Base-by-base conservation (phyloP, 2,888 invertebrate genomes). In the Drosophila peninsularis region DNA sequence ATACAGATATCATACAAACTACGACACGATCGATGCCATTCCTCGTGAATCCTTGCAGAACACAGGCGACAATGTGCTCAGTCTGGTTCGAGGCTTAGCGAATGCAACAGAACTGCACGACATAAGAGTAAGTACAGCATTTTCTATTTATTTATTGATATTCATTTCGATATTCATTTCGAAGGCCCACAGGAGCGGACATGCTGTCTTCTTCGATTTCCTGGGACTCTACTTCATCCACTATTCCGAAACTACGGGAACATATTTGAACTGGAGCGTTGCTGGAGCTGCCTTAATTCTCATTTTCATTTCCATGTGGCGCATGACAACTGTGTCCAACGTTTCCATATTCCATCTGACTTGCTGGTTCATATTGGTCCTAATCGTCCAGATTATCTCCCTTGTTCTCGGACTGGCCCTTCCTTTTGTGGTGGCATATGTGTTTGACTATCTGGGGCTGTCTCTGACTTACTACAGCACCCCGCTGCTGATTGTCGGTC, bases 1-100 rank as follows among this genome's bases (percentile, higher is more conserved):
- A 0, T 95, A 94, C 88, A 94, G 96, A 14, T 96, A 96, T 91
- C 96, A 96, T 91, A 96, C 97, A 0, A 94, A 94, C 42, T 95
- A 95, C 91, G 97, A 97, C 90, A 91, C 88, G 30, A 93, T 94
- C 0, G 93, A 93, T 3, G 92, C 94, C 7, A 93, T 97, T 24
- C 93, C 93, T 27, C 90, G 93, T 0, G 96, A 96, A 0, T 95
- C 95, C 9, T 89, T 96, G 17, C 97, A 97, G 90, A 93, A 94
- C 78, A 95, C 95, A 5, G 96, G 96, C 0, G 94, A 96, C 64
- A 96, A 95, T 92, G 89, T 96, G 17, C 91, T 96, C 36, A 93
- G 93, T 0, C 89, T 96, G 1, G 90, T 80, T 13, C 70, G 78
- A 0, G 64, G 68, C 0, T 69, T 78, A 3, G 49, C 80, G 0